Evolutionary conservation across 2,797 vertebrate species (phyloP), one percentile per base, ranked within the genome.

Genomic region (Platalea minor): DNA sequence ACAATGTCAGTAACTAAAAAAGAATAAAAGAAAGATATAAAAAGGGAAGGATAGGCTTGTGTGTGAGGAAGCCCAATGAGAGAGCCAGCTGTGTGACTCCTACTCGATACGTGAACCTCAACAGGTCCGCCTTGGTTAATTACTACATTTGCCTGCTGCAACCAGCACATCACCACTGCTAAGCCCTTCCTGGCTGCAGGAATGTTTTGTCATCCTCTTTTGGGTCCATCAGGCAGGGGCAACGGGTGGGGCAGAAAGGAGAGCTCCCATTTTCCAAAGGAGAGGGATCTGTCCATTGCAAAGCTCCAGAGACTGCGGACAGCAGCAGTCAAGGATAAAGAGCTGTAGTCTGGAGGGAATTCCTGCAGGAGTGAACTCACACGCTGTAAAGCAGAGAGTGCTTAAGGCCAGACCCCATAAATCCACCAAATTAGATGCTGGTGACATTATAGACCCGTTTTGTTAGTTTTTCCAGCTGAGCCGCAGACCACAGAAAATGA

Each of bases 391-490:
- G 93, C 87, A 91, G 83, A 87, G 61, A 95, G 87, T 73, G 92
- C 94, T 96, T 50, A 46, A 67, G 92, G 91, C 87, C 93, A 92
- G 87, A 83, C 45, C 69, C 93, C 91, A 94, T 97, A 97, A 97
- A 97, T 97, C 85, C 83, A 87, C 91, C 64, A 91, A 88, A 97
- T 74, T 88, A 94, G 95, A 97, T 85, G 87, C 72, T 94, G 96
- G 89, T 94, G 97, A 97, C 97, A 97, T 96, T 93, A 88, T 19
- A 93, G 96, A 85, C 51, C 89, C 17, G 0, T 80, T 63, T 39
- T 85, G 96, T 89, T 93, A 89, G 94, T 89, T 97, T 96, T 96
- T 94, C 95, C 96, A 97, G 94, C 96, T 93, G 94, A 95, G 93
- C 85, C 79, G 70, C 93, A 81, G 92, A 94, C 89, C 95, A 82